phyloP scores from a whole-genome alignment of 2,113 vertebrate species.

The Pardalotus punctatus region DNA sequence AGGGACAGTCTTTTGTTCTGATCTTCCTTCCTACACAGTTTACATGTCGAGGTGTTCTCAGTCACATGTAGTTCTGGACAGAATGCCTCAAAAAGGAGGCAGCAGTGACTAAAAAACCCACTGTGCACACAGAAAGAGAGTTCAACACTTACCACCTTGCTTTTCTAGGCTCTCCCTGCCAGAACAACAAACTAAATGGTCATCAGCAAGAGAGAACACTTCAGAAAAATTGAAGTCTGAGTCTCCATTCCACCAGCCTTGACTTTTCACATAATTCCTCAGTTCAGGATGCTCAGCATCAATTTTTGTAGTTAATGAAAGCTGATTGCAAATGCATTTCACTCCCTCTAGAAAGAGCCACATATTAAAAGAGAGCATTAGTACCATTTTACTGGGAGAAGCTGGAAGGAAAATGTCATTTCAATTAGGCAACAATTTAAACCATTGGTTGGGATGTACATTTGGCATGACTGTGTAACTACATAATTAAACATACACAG shows the following conservation, averaged over 20 bases:
- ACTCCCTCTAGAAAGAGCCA: constrained; percentile 71
- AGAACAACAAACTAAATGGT: constrained; percentile 64
- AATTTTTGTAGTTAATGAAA: constrained; percentile 78
- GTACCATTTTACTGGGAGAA: not conserved
- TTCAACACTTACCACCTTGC: constrained; percentile 71
- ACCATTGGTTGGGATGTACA: not conserved
- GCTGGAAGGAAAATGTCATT: not conserved
- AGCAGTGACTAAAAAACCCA: not conserved
- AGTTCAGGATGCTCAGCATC: constrained; percentile 79
- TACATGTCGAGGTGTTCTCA: not conserved
- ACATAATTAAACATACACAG: not conserved
- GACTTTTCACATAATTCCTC: constrained; percentile 72
- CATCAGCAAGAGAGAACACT: constrained; percentile 72
- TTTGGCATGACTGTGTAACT: not conserved
- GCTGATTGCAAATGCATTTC: constrained; percentile 75
- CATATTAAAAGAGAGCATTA: not conserved
- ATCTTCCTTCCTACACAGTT: not conserved
- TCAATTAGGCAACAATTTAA: not conserved
- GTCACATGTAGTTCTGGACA: not conserved
- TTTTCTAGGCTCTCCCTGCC: constrained; percentile 74
- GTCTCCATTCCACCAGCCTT: constrained; percentile 80
- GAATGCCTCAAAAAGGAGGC: not conserved
- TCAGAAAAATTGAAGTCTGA: constrained; percentile 80
- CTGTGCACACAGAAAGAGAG: not conserved
- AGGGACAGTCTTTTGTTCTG: not conserved